Evolutionary conservation across 2,797 vertebrate genomes (phyloP).

Genomic region (Arnoldichthys spilopterus): DNA sequence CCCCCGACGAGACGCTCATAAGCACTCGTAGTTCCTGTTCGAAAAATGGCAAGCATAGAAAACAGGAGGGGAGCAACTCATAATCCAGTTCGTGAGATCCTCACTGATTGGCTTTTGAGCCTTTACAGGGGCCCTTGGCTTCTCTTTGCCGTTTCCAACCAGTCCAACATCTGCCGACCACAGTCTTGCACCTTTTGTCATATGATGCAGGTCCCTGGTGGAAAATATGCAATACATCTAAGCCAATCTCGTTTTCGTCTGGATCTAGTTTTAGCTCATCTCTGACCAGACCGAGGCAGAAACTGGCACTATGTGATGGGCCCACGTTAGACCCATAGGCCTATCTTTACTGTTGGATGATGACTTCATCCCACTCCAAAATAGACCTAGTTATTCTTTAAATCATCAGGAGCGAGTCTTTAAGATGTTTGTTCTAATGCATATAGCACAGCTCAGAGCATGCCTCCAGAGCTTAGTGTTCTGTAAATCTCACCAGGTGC

Average conservation of each 20-base stretch:
- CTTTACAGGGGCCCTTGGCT: conserved; percentile 57
- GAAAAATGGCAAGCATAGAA: conserved; percentile 65
- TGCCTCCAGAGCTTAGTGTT: conserved; percentile 66
- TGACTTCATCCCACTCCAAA: conserved; percentile 70
- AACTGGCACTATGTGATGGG: conserved; percentile 57
- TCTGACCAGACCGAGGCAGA: not conserved
- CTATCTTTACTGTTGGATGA: conserved; percentile 9
- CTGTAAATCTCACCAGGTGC: conserved; percentile 83
- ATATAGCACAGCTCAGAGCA: conserved; percentile 70
- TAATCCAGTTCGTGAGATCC: conserved; percentile 59
- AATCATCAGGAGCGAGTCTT: conserved; percentile 68
- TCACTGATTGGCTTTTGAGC: conserved; percentile 65
- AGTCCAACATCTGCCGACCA: conserved; percentile 74
- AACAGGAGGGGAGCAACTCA: conserved; percentile 60
- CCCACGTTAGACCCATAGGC: not conserved
- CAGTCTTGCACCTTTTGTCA: conserved; percentile 71
- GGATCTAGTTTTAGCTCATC: conserved; percentile 57
- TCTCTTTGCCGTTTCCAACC: conserved; percentile 61
- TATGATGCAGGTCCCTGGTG: conserved; percentile 68
- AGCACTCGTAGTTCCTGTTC: conserved; percentile 43
- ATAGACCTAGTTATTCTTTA: conserved; percentile 69
- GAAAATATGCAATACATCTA: conserved; percentile 66
- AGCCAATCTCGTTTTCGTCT: conserved; percentile 67
- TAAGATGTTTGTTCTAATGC: conserved; percentile 66
- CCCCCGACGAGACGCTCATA: conserved; percentile 48